Evolutionary conservation across 2,797 vertebrate species (phyloP), one percentile per base, ranked within the genome.

Genomic region (Muscicapa striata): DNA sequence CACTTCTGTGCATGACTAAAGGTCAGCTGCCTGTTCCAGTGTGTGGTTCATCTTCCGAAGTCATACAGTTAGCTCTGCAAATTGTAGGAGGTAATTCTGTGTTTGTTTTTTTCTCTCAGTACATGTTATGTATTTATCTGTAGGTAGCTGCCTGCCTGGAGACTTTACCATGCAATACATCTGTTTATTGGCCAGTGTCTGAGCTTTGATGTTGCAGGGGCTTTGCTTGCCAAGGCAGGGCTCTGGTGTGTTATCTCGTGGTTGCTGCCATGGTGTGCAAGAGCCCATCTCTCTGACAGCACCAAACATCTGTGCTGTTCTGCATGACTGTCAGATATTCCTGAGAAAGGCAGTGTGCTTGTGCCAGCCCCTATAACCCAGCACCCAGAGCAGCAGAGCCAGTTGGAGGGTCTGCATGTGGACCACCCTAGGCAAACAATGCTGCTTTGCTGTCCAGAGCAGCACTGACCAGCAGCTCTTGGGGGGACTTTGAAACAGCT

Each of bases 341-440:
- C 74, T 55, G 2, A 29, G 15, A 30, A 36, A 45, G 61, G 20
- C 14, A 29, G 14, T 26, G n/a, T 21, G 55, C 26, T 36, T 54
- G 46, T 57, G 30, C 38, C 3, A 7, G 58, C 5, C 30, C 14
- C 5, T 30, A 0, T 12, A 32, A 8, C 20, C 5, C 11, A 29
- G 67, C 2, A 5, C 26, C 3, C 45, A 4, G 27, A 67, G 66
- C 38, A 23, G 32, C 45, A 4, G 27, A 67, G 62, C 38, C 20
- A 26, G 24, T 4, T 11, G 16, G 43, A 36, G 52, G 55, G 8
- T 49, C 38, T 59, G 15, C 13, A 6, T 10, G 8, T 36, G 2
- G 24, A 19, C 32, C 10, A 0, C 54, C 17, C 9, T 1, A 40
- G 68, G 46, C 30, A 13, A 52, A 20, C 0, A 2, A 2, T 5